These are phyloP conservation scores for Chiroxiphia lanceolata DNA, from an alignment of 2,797 vertebrate species.

Conservation along the genomic window DNA sequence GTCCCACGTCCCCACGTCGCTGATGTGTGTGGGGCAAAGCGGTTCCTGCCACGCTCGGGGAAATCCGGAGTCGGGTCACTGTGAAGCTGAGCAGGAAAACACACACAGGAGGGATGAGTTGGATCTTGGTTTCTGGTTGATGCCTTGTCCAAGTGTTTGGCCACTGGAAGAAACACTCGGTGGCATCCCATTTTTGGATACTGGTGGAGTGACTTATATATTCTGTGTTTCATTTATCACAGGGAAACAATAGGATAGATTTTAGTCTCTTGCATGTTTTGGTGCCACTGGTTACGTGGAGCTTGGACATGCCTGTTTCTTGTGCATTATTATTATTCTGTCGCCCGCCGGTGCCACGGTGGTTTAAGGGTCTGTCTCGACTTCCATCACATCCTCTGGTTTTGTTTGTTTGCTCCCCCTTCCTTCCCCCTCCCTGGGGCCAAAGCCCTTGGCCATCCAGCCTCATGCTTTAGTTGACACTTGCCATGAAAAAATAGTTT, in stretches of 20 bases:
- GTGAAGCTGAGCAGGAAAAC: constrained; percentile 55
- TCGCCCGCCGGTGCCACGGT: constrained; percentile 53
- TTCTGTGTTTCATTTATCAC: constrained; percentile 62
- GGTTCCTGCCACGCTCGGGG: neutral
- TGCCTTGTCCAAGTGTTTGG: constrained; percentile 12
- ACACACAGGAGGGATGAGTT: neutral
- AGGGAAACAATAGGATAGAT: constrained; percentile 57
- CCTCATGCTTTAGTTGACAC: constrained; percentile 30
- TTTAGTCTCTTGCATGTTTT: constrained; percentile 71
- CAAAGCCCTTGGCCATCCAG: constrained; percentile 31
- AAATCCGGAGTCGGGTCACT: constrained; percentile 17
- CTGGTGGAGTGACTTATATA: constrained; percentile 66
- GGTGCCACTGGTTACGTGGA: constrained; percentile 63
- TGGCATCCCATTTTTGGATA: constrained; percentile 53
- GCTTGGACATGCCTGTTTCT: constrained; percentile 64
- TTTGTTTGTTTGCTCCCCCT: constrained; percentile 31
- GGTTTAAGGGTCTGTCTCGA: constrained; percentile 60
- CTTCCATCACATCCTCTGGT: constrained; percentile 59
- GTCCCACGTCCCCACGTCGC: neutral
- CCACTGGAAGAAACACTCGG: neutral
- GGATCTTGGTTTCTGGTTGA: neutral
- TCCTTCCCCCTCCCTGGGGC: neutral
- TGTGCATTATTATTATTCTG: constrained; percentile 50
- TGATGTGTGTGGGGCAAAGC: neutral
- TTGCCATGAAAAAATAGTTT: constrained; percentile 24